phyloP scores from a whole-genome alignment of 2,888 invertebrate species.

The Vesta saturnalis region DNA sequence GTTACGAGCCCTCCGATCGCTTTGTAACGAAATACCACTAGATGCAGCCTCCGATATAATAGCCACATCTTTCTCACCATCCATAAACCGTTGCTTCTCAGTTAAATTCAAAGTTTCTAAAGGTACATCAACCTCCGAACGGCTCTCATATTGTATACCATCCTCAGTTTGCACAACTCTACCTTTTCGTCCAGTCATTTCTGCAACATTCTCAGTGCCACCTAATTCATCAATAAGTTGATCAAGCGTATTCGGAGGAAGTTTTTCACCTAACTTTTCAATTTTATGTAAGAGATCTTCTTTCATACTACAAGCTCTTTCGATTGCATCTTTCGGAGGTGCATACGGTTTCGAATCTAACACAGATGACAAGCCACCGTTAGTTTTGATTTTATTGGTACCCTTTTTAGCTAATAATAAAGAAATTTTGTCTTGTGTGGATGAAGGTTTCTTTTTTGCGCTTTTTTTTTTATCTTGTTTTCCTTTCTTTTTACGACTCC shows the following conservation, averaged over 20 bases:
- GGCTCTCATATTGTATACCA: constrained; percentile 91
- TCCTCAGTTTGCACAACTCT: constrained; percentile 92
- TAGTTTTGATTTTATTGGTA: constrained; percentile 54
- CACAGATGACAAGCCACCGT: constrained; percentile 52
- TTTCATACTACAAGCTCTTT: constrained; percentile 92
- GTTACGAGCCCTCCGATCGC: constrained; percentile 93
- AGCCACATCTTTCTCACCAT: constrained; percentile 97
- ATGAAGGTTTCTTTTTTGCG: constrained; percentile 52
- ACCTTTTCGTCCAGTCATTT: constrained; percentile 99
- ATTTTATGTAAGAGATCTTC: constrained; percentile 87
- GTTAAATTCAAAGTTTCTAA: constrained; percentile 97
- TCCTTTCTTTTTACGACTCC: constrained; percentile 58
- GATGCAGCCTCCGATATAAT: constrained; percentile 99
- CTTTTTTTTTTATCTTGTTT: constrained; percentile 55
- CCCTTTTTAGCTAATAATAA: constrained; percentile 69
- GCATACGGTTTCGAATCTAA: constrained; percentile 61
- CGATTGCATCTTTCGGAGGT: constrained; percentile 86
- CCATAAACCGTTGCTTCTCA: constrained; percentile 94
- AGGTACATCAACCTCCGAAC: constrained; percentile 95
- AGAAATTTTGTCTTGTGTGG: constrained; percentile 84
- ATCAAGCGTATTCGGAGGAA: constrained; percentile 98
- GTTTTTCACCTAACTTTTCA: constrained; percentile 83
- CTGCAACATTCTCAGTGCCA: constrained; percentile 97
- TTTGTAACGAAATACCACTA: constrained; percentile 96
- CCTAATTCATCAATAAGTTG: constrained; percentile 98